Evolutionary conservation across 2,113 vertebrate species (phyloP), one percentile per base, ranked within the genome.

Genomic region (Zingel zingel): DNA sequence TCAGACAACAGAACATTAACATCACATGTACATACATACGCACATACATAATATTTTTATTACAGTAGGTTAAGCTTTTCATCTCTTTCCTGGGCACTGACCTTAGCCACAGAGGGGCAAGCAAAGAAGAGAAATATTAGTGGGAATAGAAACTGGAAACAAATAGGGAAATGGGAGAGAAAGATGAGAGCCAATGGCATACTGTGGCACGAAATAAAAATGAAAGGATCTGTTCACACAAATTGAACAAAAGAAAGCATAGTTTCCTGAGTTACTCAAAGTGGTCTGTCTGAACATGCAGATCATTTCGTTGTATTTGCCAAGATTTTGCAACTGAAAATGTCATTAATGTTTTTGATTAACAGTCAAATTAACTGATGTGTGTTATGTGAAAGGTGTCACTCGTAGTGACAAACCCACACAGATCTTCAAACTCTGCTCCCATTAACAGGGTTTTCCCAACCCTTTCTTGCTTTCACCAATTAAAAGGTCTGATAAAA

Each of bases 1-100:
- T 91, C 71, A 74, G 36, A 39, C 36, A 84, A 84, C 61, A 69
- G 45, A 79, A 83, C 56, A 77, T 74, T 63, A 85, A 79, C 67
- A 76, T 86, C 63, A 70, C 65, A 45, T 51, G 65, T 3, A 59
- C 27, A 58, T 23, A 48, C 39, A 62, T 78, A 45, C 45, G 65
- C 2, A 59, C 27, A 58, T 23, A 48, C 39, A 62, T 78, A 56
- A 54, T 23, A 65, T 33, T 10, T 51, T 51, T 64, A 21, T 56
- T 51, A 54, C 66, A 25, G 68, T 45, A 43, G 27, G 27, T 61
- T 30, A 53, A 30, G 27, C 36, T 8, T 1, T 51, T 54, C 43
- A 51, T 25, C 30, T 30, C 33, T 61, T 27, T 53, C 30, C 0
- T 8, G 15, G 19, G 18, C 1, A 5, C 77, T 47, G 76, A 71